A percentile compares a stretch with the other conserved stretches of the same genome.
Evolutionary conservation across 2,113 vertebrate genomes (phyloP).

Genomic region (Chauna torquata): DNA sequence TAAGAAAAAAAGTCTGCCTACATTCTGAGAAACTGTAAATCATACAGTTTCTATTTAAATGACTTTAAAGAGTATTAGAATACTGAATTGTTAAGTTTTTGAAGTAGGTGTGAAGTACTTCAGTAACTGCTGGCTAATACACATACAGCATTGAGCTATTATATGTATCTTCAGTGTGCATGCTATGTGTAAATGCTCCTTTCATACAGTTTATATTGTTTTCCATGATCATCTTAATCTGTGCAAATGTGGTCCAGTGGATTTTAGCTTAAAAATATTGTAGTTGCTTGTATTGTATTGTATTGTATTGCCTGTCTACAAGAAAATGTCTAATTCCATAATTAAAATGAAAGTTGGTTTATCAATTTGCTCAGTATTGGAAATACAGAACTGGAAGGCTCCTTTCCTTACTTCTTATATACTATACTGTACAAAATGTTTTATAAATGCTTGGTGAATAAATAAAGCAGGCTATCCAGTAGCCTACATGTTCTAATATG

Average conservation of each 20-base stretch:
- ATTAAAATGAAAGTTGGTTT: slow-evolving; percentile 12
- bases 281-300: too few species aligned
- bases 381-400: background rate
- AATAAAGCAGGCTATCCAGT: background rate
- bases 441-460: background rate
- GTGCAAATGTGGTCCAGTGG: background rate
- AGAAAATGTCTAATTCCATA: slow-evolving; percentile 17
- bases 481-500: background rate
- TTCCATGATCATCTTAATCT: background rate
- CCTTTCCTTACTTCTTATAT: background rate
- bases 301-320: background rate
- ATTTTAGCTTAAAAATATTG: background rate
- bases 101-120: background rate
- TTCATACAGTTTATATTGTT: background rate
- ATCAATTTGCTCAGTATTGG: background rate
- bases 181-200: accelerated
- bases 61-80: background rate
- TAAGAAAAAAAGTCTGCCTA: background rate
- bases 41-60: background rate
- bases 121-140: background rate
- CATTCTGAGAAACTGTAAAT: background rate
- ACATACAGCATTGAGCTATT: background rate
- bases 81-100: background rate
- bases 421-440: background rate
- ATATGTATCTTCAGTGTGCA: background rate